Base-by-base conservation (phyloP, 2,888 invertebrate genomes). In the Gari tellinella region DNA sequence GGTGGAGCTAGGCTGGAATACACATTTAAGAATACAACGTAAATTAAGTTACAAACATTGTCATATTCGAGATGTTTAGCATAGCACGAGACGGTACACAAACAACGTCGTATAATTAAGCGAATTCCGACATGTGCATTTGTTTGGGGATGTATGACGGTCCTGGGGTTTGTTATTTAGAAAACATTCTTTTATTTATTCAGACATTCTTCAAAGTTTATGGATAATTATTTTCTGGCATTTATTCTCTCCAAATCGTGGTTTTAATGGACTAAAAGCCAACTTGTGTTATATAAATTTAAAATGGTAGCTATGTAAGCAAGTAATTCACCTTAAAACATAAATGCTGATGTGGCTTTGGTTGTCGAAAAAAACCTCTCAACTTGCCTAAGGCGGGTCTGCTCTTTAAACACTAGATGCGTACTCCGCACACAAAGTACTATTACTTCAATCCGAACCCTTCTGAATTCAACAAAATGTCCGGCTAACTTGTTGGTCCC, bases 111-210 rank as follows among this genome's bases (percentile, higher is more conserved):
- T 38, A 53, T 75, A 75, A 75, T 75, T 75, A 75, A 57, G 60
- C 49, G 51, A 37, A 75, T 75, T 60, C 75, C 69, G 21, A 75
- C 65, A 75, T 75, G 75, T 75, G 75, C 66, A 75, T 56, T 26
- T 60, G 66, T 66, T 70, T 66, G 69, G 45, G 23, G 58, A 69
- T 69, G 69, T 61, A 75, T 75, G 69, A 75, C 48, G 25, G 38
- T 49, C 43, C 45, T 45, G 45, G 5, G 57, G 43, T 43, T 57
- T 57, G 57, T 57, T 45, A 45, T 57, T 45, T 45, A 45, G 41
- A 14, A 17, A 46, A 55, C 64, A 64, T 64, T 64, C 64, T 66
- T 57, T 61, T 57, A 48, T 68, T 41, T 52, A 57, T 40, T 56
- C 56, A 51, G 55, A 67, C 67, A 73, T 73, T 73, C 73, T 60